Evolutionary conservation across 2,888 invertebrate genomes (phyloP).

Genomic region (Microdon myrmicae): DNA sequence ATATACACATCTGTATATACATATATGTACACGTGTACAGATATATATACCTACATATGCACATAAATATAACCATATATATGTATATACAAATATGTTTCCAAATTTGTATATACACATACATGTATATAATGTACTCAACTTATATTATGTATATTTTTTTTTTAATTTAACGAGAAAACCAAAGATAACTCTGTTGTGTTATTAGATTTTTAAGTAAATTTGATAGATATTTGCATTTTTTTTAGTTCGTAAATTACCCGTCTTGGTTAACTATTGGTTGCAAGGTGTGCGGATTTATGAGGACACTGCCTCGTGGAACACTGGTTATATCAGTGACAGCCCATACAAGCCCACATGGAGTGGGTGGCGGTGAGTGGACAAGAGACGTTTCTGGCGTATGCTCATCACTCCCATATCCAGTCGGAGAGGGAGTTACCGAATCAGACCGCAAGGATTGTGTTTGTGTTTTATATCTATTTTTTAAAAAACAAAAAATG

Average conservation of each 20-base stretch:
- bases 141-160: constrained; percentile 40
- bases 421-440: constrained; percentile 81
- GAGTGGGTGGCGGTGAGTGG: constrained; percentile 56
- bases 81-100: too few species aligned
- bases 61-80: too few species aligned
- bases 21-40: too few species aligned
- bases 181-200: constrained; percentile 50
- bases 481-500: constrained; percentile 47
- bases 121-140: too few species aligned
- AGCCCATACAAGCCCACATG: constrained; percentile 79
- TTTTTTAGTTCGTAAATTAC: constrained; percentile 64
- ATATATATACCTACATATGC: too few species aligned
- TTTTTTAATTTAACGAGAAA: constrained; percentile 44
- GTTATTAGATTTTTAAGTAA: constrained; percentile 40
- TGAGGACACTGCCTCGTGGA: constrained; percentile 87
- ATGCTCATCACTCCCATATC: constrained; percentile 68
- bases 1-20: too few species aligned
- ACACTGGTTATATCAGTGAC: constrained; percentile 87
- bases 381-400: constrained; percentile 63
- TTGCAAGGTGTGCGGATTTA: constrained; percentile 76
- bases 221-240: constrained; percentile 52
- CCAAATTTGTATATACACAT: too few species aligned
- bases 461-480: constrained; percentile 67
- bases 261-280: constrained; percentile 68
- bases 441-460: constrained; percentile 73